Evolutionary conservation across 1,140 invertebrate species (phyloP), one percentile per base, ranked within the genome.

Genomic region (Bombyx mandarina): DNA sequence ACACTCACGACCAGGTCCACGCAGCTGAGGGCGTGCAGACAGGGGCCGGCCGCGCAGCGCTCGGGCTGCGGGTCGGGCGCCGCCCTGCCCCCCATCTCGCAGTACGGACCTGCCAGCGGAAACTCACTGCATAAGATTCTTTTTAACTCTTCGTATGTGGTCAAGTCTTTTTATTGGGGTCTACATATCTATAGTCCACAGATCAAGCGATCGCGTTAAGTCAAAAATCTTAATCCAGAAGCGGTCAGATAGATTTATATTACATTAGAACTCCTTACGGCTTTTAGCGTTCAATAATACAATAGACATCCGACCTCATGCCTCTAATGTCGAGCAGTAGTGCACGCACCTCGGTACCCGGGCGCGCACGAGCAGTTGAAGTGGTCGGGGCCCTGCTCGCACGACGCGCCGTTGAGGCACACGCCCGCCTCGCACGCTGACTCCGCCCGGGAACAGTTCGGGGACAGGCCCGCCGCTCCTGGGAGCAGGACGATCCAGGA

Each of bases 331-430:
- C 12, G 12, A 35, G 26, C 26, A 18, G 50, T 1, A 18, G 22
- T 2, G 2, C 0, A 12, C 51, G 35, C 82, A 93, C 92, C 92
- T 83, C 88, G 90, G 88, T 92, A 96, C 8, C 92, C 93, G 6
- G 91, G 83, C 0, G 89, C 84, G 76, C 94, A 96, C 12, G 89
- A 83, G 78, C 94, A 96, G 63, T 91, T 91, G 77, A 90, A 92
- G 55, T 81, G 84, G 71, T 94, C 92, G 73, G 75, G 50, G 65
- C 86, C 78, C 91, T 60, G 59, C 65, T 80, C 63, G 74, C 93
- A 94, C 67, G 88, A 72, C 66, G 64, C 88, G 66, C 88, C 92
- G 56, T 92, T 73, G 69, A 79, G 82, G 94, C 80, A 82, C 66
- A 83, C 77, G 69, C 75, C 77, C 45, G 68, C 68, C 62, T 77